Evolutionary conservation across 2,113 vertebrate species (phyloP), one percentile per base, ranked within the genome.

Genomic region (Athene noctua): DNA sequence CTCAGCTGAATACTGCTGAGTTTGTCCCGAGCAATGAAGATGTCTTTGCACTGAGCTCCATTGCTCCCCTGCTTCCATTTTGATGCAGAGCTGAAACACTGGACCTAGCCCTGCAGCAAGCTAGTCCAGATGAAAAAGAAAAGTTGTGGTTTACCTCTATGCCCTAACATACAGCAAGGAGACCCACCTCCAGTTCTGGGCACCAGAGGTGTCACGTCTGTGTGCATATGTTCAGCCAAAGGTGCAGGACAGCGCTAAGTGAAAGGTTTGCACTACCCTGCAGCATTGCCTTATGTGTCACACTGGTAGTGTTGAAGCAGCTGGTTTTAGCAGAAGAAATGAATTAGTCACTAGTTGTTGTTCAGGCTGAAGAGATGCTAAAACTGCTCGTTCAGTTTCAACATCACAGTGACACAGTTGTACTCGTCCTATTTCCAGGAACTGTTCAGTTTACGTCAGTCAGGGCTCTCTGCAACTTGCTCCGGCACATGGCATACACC

Each of bases 401-500:
- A 86, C 85, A 94, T 86, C 88, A 73, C 51, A 42, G 67, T 74
- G 90, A 88, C 96, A 96, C 58, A 73, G 62, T 20, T 73, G 75
- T 94, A 70, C 68, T 92, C 29, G 3, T 74, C 77, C 18, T 10
- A 61, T 81, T 97, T 96, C 95, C 91, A 96, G 89, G 94, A 97
- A 92, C 86, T 70, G 77, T 40, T 84, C 55, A 21, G 77, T 66
- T 95, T 86, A 71, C 14, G 6, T 92, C 86, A 88, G 75, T 73
- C 89, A 84, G 89, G 72, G 55, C 91, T 84, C 82, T 92, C 86
- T 46, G 61, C 80, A 54, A 71, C 71, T 80, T 1, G 0, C 67
- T 66, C 86, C 83, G 80, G 86, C 26, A 57, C 82, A 32, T 20
- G 86, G 91, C 82, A 66, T 54, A 46, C 88, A 55, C 83, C 75